A percentile compares a stretch with the other conserved stretches of the same genome.
phyloP scores from a whole-genome alignment of 2,888 invertebrate species.

The Pristionchus fissidentatus region DNA sequence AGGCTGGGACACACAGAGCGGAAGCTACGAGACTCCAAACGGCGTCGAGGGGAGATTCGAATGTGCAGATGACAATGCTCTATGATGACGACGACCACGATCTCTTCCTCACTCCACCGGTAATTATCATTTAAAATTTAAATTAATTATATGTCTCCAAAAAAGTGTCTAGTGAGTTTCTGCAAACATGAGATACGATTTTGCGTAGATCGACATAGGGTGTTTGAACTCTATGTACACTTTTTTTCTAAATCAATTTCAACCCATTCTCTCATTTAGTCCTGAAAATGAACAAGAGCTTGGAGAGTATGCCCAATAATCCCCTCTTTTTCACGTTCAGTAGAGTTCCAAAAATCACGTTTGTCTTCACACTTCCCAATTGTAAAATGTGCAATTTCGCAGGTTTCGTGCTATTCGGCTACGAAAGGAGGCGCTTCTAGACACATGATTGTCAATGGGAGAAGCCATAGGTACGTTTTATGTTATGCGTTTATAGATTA shows the following conservation, averaged over 20 bases:
- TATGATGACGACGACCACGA: constrained; percentile 71
- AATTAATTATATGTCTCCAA: no score
- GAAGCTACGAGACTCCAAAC: constrained; percentile 7
- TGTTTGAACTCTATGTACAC: no score
- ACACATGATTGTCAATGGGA: constrained; percentile 73
- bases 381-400: no score
- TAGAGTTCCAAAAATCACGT: no score
- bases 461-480: constrained; percentile 60
- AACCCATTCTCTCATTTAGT: not conserved
- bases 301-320: not conserved
- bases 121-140: no score
- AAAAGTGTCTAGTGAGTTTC: no score
- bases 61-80: constrained; percentile 2
- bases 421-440: constrained; percentile 69
- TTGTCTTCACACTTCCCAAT: not conserved
- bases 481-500: not conserved
- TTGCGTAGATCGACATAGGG: not conserved
- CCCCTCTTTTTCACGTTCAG: not conserved
- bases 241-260: not conserved
- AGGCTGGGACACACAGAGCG: not conserved
- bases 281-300: not conserved
- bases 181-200: no score
- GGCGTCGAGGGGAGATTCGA: not conserved
- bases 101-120: constrained; percentile 68
- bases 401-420: constrained; percentile 56